These are phyloP conservation scores for Mactra quadrangularis DNA, from an alignment of 1,140 invertebrate genomes.

Conservation along the genomic window DNA sequence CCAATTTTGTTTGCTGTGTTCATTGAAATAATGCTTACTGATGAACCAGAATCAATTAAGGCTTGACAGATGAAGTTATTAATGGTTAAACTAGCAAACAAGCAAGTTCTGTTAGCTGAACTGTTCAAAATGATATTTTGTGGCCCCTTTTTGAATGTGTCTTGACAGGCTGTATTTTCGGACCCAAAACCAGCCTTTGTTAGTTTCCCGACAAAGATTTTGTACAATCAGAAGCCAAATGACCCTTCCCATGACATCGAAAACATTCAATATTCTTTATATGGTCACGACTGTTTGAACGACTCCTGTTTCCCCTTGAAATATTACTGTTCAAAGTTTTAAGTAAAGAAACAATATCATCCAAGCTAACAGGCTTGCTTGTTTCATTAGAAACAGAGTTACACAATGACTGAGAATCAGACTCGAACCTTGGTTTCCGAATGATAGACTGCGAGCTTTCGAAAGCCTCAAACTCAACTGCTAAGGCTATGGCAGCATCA, in stretches of 20 bases:
- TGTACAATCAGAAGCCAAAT: neutral
- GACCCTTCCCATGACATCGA: conserved; percentile 23
- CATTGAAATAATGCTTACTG: conserved; percentile 13
- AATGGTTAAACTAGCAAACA: neutral
- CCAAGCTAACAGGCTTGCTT: conserved; percentile 2
- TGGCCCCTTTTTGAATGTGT: conserved; percentile 9
- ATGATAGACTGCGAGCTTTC: conserved; percentile 24
- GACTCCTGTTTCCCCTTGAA: neutral
- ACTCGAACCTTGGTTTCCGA: conserved; percentile 9
- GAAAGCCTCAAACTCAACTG: conserved; percentile 37
- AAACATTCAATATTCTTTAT: conserved; percentile 7
- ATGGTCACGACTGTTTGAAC: conserved; percentile 14
- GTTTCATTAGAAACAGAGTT: neutral
- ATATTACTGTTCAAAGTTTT: neutral
- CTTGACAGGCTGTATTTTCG: conserved; percentile 19
- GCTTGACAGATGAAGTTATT: conserved; percentile 12
- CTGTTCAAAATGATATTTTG: conserved; percentile 11
- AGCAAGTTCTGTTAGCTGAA: conserved; percentile 8
- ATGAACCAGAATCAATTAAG: conserved; percentile 30
- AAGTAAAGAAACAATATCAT: conserved; percentile 9
- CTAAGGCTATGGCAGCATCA: conserved; percentile 4
- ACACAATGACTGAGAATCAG: neutral
- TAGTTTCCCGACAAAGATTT: conserved; percentile 12
- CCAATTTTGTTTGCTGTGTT: conserved; percentile 13
- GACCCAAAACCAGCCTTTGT: conserved; percentile 12